Percentiles rank a stretch among this genome's conserved stretches.
Conservation (phyloP, 2,888 invertebrate species). For the Odiellus spinosus region DNA sequence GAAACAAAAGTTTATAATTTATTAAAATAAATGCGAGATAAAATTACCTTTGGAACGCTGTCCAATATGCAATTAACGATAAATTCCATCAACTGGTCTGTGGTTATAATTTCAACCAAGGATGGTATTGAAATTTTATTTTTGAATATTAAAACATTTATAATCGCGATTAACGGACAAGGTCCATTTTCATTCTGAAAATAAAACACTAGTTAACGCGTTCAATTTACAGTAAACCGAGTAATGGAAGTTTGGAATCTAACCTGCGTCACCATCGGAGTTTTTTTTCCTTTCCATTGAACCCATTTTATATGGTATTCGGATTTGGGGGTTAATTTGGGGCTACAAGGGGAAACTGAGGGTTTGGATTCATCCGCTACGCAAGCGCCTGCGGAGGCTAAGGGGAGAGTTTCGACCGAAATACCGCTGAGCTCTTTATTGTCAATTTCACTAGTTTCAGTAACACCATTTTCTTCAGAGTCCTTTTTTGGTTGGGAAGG, state of each 20-base stretch:
- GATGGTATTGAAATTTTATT: constrained; percentile 31
- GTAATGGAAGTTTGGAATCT: too few relatives aligned
- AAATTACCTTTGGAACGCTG: constrained; percentile 30
- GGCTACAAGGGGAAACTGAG: neutral
- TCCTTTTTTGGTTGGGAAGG: too few relatives aligned
- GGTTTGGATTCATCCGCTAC: too few relatives aligned
- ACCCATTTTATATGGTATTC: constrained; percentile 39
- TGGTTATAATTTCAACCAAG: constrained; percentile 33
- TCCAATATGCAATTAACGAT: constrained; percentile 36
- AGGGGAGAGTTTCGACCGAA: too few relatives aligned
- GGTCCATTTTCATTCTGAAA: constrained; percentile 41
- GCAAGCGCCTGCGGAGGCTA: too few relatives aligned
- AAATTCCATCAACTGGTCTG: constrained; percentile 35
- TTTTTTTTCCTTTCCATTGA: constrained; percentile 27
- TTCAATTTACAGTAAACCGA: too few relatives aligned
- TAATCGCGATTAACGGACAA: constrained; percentile 40
- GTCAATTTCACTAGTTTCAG: too few relatives aligned
- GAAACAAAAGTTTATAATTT: neutral
- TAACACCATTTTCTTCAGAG: too few relatives aligned
- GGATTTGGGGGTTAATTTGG: constrained; percentile 6
- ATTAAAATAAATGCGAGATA: neutral
- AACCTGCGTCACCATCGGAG: constrained; percentile 34
- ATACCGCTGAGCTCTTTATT: too few relatives aligned
- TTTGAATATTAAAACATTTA: constrained; percentile 38
- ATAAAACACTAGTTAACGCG: neutral